phyloP scores from a whole-genome alignment of 2,797 vertebrate genomes.

The Danionella dracula region DNA sequence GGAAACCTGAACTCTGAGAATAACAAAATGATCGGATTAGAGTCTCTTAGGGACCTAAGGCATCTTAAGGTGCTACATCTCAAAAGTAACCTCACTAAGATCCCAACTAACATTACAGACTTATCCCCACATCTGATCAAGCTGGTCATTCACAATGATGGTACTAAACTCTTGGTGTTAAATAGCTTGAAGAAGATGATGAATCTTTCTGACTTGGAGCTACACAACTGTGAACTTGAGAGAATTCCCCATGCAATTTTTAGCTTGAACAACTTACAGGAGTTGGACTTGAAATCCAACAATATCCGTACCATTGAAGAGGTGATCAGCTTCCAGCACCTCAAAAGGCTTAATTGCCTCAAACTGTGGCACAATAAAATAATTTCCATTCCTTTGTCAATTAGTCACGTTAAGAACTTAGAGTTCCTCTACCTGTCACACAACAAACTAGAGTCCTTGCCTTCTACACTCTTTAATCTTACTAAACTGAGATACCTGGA shows the following conservation, averaged over 20 bases:
- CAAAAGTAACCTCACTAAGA: slow-evolving; percentile 97
- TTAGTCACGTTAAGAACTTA: slow-evolving; percentile 91
- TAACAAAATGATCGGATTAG: slow-evolving; percentile 97
- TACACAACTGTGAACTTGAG: slow-evolving; percentile 95
- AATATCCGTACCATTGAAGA: slow-evolving; percentile 97
- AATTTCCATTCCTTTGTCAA: slow-evolving; percentile 88
- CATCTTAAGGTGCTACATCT: slow-evolving; percentile 91
- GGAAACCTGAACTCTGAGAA: slow-evolving; percentile 98
- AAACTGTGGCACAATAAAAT: slow-evolving; percentile 99
- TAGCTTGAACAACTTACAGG: slow-evolving; percentile 93
- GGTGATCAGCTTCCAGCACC: slow-evolving; percentile 97
- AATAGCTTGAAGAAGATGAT: slow-evolving; percentile 99
- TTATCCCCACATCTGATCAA: slow-evolving; percentile 91
- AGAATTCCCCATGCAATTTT: slow-evolving; percentile 97
- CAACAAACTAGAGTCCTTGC: slow-evolving; percentile 94
- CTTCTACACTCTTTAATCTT: slow-evolving; percentile 84
- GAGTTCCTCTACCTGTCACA: slow-evolving; percentile 94
- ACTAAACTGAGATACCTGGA: slow-evolving; percentile 93
- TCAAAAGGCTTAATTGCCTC: slow-evolving; percentile 92
- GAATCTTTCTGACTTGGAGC: slow-evolving; percentile 89
- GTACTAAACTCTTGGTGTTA: slow-evolving; percentile 92
- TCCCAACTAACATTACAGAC: slow-evolving; percentile 97
- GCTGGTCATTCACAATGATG: slow-evolving; percentile 93
- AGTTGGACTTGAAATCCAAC: slow-evolving; percentile 94
- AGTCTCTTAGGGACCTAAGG: slow-evolving; percentile 90